A percentile compares a stretch with the other conserved stretches of the same genome.
These are phyloP conservation scores for Tauraco erythrolophus DNA, from an alignment of 2,113 vertebrate species.

Conservation along the genomic window DNA sequence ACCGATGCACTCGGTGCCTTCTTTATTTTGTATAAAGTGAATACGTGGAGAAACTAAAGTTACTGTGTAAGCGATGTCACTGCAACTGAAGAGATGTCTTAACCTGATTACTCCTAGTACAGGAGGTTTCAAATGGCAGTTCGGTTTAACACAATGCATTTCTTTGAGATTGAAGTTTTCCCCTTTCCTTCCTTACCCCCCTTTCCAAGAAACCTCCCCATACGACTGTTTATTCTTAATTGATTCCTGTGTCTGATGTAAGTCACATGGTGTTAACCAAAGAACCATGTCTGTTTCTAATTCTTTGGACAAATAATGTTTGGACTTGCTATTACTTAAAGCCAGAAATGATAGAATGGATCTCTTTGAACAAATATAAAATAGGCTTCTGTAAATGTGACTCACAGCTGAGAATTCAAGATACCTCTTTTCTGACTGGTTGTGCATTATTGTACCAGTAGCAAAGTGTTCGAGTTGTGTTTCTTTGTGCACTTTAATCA, in stretches of 20 bases:
- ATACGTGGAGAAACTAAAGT: slow-evolving; percentile 70
- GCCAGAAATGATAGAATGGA: neutral
- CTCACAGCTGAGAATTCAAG: slow-evolving; percentile 15
- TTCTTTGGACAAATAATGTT: slow-evolving; percentile 24
- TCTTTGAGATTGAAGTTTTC: slow-evolving; percentile 40
- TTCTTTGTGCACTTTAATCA: slow-evolving; percentile 47
- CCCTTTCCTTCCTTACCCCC: neutral
- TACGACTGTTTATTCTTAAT: slow-evolving; percentile 18
- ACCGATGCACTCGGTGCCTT: slow-evolving; percentile 84
- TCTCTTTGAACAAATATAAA: slow-evolving; percentile 22
- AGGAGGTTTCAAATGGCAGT: slow-evolving; percentile 54
- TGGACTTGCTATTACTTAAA: slow-evolving; percentile 12
- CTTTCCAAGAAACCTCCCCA: slow-evolving; percentile 15
- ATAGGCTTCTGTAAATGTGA: slow-evolving; percentile 31
- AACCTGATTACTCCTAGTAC: slow-evolving; percentile 66
- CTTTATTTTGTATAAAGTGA: slow-evolving; percentile 78
- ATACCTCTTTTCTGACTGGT: slow-evolving; percentile 54
- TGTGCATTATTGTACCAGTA: neutral
- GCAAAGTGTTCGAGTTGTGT: slow-evolving; percentile 35
- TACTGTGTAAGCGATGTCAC: slow-evolving; percentile 72
- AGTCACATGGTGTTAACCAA: slow-evolving; percentile 49
- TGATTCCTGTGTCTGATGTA: slow-evolving; percentile 31
- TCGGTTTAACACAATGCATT: slow-evolving; percentile 57
- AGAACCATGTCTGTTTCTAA: slow-evolving; percentile 56
- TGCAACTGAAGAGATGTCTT: slow-evolving; percentile 78